A percentile compares a stretch with the other conserved stretches of the same genome.
Evolutionary conservation across 2,797 vertebrate species (phyloP).

Genomic region (Alosa sapidissima): DNA sequence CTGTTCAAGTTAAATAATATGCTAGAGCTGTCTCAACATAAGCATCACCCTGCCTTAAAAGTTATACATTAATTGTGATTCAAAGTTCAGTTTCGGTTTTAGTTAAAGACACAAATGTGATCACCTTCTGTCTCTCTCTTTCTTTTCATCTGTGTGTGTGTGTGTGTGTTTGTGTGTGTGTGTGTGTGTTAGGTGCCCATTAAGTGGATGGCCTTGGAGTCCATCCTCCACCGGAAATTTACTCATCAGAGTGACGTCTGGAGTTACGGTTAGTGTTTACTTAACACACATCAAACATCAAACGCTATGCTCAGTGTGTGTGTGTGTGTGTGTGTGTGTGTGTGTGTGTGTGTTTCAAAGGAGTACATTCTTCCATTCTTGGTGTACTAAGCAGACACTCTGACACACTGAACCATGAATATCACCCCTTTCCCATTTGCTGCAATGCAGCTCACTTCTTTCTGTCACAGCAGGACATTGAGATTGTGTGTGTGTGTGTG

Average conservation of each 20-base stretch:
- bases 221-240: conserved; percentile 91
- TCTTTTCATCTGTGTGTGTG: not conserved
- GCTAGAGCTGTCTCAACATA: not conserved
- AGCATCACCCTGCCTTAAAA: not conserved
- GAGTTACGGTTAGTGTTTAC: conserved; percentile 85
- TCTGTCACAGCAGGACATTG: not conserved
- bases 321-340: not conserved
- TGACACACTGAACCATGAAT: too few species aligned
- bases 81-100: not conserved
- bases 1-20: not conserved
- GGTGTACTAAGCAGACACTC: not conserved
- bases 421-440: too few species aligned
- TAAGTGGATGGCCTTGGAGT: conserved; percentile 99
- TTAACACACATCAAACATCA: not conserved
- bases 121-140: not conserved
- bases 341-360: not conserved
- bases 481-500: not conserved
- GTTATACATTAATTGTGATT: not conserved
- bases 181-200: conserved; percentile 85
- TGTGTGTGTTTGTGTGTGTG: not conserved
- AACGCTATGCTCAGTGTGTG: not conserved
- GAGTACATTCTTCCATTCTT: not conserved
- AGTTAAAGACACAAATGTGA: not conserved
- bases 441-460: too few species aligned
- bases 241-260: conserved; percentile 98